Evolutionary conservation across 2,113 vertebrate species (phyloP).

Genomic region (Setophaga coronata): DNA sequence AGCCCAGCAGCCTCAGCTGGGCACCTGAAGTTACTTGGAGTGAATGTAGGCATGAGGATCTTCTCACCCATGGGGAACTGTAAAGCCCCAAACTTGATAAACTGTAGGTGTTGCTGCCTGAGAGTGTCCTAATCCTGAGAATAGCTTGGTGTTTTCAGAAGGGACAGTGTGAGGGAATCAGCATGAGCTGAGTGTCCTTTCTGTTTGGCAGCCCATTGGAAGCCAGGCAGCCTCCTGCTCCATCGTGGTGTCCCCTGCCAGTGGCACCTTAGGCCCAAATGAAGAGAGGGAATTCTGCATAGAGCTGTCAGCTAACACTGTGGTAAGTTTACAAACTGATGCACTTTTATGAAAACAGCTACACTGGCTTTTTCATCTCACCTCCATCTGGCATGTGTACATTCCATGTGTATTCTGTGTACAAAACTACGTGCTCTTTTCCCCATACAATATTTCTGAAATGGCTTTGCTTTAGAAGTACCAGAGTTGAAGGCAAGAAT

Average conservation of each 20-base stretch:
- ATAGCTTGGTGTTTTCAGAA: background rate
- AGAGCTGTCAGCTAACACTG: slow-evolving; percentile 70
- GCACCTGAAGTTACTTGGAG: background rate
- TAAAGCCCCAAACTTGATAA: background rate
- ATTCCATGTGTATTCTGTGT: background rate
- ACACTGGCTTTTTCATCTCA: background rate
- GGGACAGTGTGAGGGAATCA: background rate
- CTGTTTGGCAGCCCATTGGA: slow-evolving; percentile 77
- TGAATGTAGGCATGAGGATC: background rate
- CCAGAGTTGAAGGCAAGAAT: background rate
- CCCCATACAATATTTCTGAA: background rate
- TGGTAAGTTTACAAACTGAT: slow-evolving; percentile 66
- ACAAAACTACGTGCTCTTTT: background rate
- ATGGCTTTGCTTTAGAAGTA: background rate
- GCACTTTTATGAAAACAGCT: background rate
- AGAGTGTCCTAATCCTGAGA: background rate
- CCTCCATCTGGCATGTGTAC: background rate
- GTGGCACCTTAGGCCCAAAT: slow-evolving; percentile 80
- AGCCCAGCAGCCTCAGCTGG: background rate
- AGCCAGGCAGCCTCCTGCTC: slow-evolving; percentile 76
- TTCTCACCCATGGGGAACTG: background rate
- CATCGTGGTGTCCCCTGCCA: slow-evolving; percentile 68
- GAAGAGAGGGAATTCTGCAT: slow-evolving; percentile 77
- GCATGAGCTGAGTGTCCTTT: background rate
- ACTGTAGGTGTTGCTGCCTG: background rate